Evolutionary conservation across 1,140 invertebrate species (phyloP), one percentile per base, ranked within the genome.

Genomic region (Drosophila nikananu): DNA sequence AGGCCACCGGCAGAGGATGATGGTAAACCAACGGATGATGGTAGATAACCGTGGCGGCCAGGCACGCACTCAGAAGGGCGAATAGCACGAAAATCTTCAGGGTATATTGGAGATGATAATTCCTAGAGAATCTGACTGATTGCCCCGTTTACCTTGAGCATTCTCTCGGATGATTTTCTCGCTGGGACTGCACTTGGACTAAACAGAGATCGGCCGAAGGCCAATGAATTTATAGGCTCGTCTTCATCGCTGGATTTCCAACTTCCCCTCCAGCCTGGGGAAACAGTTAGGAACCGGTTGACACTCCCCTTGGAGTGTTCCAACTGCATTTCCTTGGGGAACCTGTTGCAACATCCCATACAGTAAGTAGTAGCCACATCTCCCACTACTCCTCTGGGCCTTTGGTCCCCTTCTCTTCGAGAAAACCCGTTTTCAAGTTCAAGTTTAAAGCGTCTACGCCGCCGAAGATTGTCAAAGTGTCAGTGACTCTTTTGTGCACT

Each of bases 361-460:
- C 21, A 46, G 67, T 63, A 61, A 41, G 63, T 37, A 46, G 63
- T 37, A 2, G 35, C 21, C 54, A 39, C 32, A 54, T 54, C 61
- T 63, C 61, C 63, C 70, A 73, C 70, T 44, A 68, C 21, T 68
- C 27, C 49, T 48, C 74, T 57, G 30, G 57, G 49, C 72, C 46
- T 27, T 30, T 62, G 21, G 49, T 55, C 58, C 65, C 49, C 46
- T 59, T 30, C 35, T 54, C 68, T 51, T 65, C 42, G 15, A 48
- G 17, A 37, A 86, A 91, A 91, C 89, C 86, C 52, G 89, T 91
- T 91, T 89, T 91, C 89, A 91, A 91, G 89, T 91, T 91, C 89
- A 91, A 91, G 89, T 83, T 91, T 87, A 91, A 82, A 49, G 21
- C 61, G 66, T 75, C 55, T n/a, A 15, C 63, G 49, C 48, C 35